A percentile compares a stretch with the other conserved stretches of the same genome.
Evolutionary conservation across 2,797 vertebrate genomes (phyloP).

Genomic region (Cirrhinus mrigala): DNA sequence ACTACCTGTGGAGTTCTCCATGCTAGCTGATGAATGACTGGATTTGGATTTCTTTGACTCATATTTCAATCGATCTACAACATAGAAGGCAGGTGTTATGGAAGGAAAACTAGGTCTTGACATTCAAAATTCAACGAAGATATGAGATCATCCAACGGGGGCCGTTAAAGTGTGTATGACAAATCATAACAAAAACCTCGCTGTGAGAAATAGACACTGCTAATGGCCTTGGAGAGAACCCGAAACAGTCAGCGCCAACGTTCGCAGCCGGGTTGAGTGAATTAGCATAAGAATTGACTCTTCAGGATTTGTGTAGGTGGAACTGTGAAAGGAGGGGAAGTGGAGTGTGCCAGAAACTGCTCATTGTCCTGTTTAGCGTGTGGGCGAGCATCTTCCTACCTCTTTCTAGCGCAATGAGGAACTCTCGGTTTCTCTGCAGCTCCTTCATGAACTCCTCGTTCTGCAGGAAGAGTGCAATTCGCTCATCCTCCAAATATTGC

Average conservation of each 20-base stretch:
- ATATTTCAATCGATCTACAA: constrained; percentile 97
- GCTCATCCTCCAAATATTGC: constrained; percentile 95
- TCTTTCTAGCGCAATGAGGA: constrained; percentile 94
- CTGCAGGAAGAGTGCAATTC: constrained; percentile 94
- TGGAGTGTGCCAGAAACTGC: background rate
- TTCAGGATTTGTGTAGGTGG: constrained; percentile 35
- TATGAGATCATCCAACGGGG: background rate
- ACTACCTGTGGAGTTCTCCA: constrained; percentile 54
- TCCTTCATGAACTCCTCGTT: constrained; percentile 99
- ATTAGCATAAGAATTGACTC: constrained; percentile 22
- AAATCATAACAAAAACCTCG: background rate
- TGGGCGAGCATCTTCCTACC: constrained; percentile 73
- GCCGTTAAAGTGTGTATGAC: background rate
- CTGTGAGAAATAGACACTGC: background rate
- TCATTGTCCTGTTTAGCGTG: background rate
- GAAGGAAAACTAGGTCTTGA: constrained; percentile 47
- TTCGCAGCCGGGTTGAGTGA: background rate
- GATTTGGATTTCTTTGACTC: constrained; percentile 95
- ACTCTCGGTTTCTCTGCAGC: constrained; percentile 94
- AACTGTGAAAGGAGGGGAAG: constrained; percentile 4
- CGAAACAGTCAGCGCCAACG: background rate
- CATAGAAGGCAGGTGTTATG: constrained; percentile 74
- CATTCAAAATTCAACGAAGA: background rate
- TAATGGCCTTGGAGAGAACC: background rate
- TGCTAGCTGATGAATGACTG: constrained; percentile 78